Evolutionary conservation across 2,113 vertebrate genomes (phyloP).

Genomic region (Takifugu flavidus): DNA sequence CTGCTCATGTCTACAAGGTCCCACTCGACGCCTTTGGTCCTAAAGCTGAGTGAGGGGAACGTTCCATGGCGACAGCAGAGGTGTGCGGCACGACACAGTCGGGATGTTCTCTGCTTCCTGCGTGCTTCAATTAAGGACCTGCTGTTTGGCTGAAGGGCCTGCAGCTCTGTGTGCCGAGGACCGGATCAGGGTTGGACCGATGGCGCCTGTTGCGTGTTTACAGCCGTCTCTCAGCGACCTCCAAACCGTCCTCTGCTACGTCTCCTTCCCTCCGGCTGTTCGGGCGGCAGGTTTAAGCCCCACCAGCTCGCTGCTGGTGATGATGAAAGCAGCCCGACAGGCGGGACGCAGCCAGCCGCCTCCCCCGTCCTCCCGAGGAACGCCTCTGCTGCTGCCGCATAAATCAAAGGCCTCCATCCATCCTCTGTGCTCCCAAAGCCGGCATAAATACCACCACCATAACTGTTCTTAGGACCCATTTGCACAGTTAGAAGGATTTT

Average conservation of each 20-base stretch:
- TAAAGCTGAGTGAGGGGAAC: conserved; percentile 39
- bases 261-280: not conserved
- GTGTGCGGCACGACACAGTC: conserved; percentile 47
- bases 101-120: conserved; percentile 58
- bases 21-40: no score
- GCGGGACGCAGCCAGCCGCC: no score
- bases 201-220: conserved; percentile 33
- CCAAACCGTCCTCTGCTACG: conserved; percentile 8
- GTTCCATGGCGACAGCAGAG: conserved; percentile 67
- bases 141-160: conserved; percentile 67
- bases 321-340: no score
- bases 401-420: not conserved
- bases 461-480: not conserved
- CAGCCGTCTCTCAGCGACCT: conserved; percentile 33
- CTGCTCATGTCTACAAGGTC: no score
- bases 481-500: not conserved
- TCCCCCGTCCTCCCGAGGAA: no score
- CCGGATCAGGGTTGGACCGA: conserved; percentile 28
- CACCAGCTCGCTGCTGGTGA: not conserved
- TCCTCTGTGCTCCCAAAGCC: not conserved
- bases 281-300: not conserved
- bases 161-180: conserved; percentile 29
- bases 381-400: not conserved
- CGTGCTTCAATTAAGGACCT: conserved; percentile 73
- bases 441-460: not conserved